A percentile compares a stretch with the other conserved stretches of the same genome.
These are phyloP conservation scores for Hystrix cristata DNA, from an alignment of 2,113 vertebrate genomes.

Conservation along the genomic window DNA sequence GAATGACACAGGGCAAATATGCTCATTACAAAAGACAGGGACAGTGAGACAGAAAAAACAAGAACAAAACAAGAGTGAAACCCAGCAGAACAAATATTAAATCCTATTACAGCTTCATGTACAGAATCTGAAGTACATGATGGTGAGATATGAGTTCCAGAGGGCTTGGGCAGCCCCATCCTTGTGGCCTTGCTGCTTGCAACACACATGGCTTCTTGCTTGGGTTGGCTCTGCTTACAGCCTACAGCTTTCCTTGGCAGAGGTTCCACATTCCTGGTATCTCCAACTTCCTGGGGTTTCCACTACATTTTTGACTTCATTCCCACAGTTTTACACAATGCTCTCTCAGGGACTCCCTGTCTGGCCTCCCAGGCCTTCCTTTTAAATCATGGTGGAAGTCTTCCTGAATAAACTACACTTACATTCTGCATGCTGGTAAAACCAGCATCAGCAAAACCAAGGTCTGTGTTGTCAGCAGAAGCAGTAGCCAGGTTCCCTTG, in stretches of 20 bases:
- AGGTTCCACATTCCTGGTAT: neutral
- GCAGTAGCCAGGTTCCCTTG: neutral
- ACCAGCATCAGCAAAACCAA: neutral
- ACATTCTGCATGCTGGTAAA: neutral
- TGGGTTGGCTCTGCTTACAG: neutral
- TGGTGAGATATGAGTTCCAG: neutral
- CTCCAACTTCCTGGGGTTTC: neutral
- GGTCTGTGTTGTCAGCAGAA: neutral
- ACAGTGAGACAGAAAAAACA: neutral
- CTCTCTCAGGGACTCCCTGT: neutral
- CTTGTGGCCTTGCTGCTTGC: neutral
- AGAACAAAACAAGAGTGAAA: neutral
- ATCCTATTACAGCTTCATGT: neutral
- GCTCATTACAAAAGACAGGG: neutral
- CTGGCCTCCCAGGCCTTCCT: neutral
- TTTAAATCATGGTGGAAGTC: neutral
- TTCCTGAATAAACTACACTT: neutral
- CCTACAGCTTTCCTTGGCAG: neutral
- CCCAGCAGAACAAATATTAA: neutral
- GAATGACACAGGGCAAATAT: neutral
- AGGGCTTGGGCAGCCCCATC: neutral
- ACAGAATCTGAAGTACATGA: neutral
- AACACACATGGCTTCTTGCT: neutral
- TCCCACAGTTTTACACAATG: neutral
- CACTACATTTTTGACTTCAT: neutral